These are phyloP conservation scores for Montipora sp. DNA, from an alignment of 64 coral and sea anemone genomes.

Conservation along the genomic window DNA sequence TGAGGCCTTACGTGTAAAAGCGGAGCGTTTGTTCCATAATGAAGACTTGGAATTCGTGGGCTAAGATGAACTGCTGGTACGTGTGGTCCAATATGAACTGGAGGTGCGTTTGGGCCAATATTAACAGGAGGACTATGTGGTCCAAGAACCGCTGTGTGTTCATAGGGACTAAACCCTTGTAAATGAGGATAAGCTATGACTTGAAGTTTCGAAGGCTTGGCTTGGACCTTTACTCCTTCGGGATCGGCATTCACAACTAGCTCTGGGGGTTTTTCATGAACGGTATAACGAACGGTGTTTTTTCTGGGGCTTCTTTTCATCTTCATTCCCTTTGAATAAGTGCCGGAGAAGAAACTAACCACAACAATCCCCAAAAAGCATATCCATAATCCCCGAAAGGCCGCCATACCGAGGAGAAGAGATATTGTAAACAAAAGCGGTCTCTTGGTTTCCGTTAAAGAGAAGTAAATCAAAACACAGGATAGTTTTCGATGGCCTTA, in stretches of 20 bases:
- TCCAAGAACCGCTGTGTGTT: slow-evolving; percentile 94
- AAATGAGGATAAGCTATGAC: slow-evolving; percentile 96
- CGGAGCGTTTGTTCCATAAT: slow-evolving; percentile 97
- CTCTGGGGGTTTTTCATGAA: slow-evolving; percentile 95
- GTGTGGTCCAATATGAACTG: slow-evolving; percentile 96
- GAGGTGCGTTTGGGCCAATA: slow-evolving; percentile 97
- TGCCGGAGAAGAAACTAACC: slow-evolving; percentile 52
- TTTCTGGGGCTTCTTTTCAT: slow-evolving; percentile 65
- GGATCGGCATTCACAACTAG: slow-evolving; percentile 92
- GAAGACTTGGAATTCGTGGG: slow-evolving; percentile 92
- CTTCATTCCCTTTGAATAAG: slow-evolving; percentile 55
- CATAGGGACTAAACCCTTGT: slow-evolving; percentile 88
- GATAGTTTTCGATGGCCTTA: slow-evolving; percentile 32
- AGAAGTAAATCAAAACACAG: slow-evolving; percentile 16
- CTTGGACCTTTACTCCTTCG: slow-evolving; percentile 95
- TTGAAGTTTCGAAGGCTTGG: slow-evolving; percentile 93
- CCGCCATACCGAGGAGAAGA: slow-evolving; percentile 57
- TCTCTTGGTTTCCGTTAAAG: slow-evolving; percentile 42
- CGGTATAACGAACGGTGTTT: slow-evolving; percentile 77
- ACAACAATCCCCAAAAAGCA: slow-evolving; percentile 46
- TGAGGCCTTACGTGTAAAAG: slow-evolving; percentile 95
- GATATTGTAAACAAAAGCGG: slow-evolving; percentile 55
- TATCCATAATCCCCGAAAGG: slow-evolving; percentile 69
- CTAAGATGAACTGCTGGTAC: slow-evolving; percentile 95
- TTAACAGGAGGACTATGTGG: slow-evolving; percentile 98